Evolutionary conservation across 2,888 invertebrate genomes (phyloP), one percentile per base, ranked within the genome.

Genomic region (Caenorhabditis sp.): DNA sequence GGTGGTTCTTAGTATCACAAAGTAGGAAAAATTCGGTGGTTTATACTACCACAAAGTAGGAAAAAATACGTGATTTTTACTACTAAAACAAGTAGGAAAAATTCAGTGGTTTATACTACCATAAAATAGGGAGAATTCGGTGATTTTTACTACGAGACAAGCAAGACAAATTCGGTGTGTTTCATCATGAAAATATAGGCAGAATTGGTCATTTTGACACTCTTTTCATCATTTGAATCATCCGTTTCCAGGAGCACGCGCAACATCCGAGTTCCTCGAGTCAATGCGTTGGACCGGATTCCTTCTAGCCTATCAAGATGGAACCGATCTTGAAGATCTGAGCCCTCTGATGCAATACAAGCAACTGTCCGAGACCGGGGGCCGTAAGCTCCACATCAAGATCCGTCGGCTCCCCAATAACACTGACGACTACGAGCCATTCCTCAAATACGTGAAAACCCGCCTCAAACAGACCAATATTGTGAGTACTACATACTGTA

Each of bases 381-480:
- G 67, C n/a, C 31, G 73, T 25, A 50, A 72, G 52, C 67, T 77
- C 10, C 67, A 68, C 14, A 70, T 80, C 10, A 74, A 72, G 69
- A 67, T 80, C 21, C 50, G 80, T 20, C 67, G 79, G 54, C 72
- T 85, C 31, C 85, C 85, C 4, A 74, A 76, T 23, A 78, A 75
- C 56, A 72, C 81, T 17, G 76, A 74, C 36, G 78, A 82, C 56
- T 85, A 80, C 70, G 84, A 83, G 36, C 81, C 80, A 7, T 85
- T 85, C 65, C 53, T 85, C 54, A 85, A 85, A 68, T 79, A 86
- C 75, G 76, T 83, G 49, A 80, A 82, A 43, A 83, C 84, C 31
- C 59, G 75, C 27, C 70, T 85, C 50, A 78, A 83, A 69, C 81
- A 85, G 59, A 82, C 85, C 4, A 85, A 85, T 66, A 84, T 85